A percentile compares a stretch with the other conserved stretches of the same genome.
Evolutionary conservation across 2,888 invertebrate species (phyloP).

Genomic region (Noctua janthe): DNA sequence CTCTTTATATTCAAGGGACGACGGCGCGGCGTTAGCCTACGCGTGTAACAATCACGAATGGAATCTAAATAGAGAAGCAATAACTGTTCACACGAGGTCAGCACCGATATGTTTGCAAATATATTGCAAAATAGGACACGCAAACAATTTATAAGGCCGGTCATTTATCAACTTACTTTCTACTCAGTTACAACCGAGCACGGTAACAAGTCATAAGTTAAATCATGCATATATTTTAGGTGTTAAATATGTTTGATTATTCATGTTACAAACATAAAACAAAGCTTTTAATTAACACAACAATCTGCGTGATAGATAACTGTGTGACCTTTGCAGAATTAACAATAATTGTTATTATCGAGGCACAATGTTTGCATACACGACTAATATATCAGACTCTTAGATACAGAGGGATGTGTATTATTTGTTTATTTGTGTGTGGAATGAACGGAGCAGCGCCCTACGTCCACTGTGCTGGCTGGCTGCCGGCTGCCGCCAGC

Average conservation of each 20-base stretch:
- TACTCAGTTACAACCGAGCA: slow-evolving; percentile 36
- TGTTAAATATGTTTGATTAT: slow-evolving; percentile 43
- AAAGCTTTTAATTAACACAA: slow-evolving; percentile 56
- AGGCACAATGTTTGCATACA: slow-evolving; percentile 53
- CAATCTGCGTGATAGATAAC: slow-evolving; percentile 51
- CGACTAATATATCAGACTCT: slow-evolving; percentile 28
- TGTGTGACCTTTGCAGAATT: slow-evolving; percentile 61
- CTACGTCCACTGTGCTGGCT: slow-evolving; percentile 15
- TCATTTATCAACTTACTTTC: slow-evolving; percentile 63
- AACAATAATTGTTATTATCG: slow-evolving; percentile 60
- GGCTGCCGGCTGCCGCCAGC: slow-evolving; percentile 59
- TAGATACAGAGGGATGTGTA: slow-evolving; percentile 20
- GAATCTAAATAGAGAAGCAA: slow-evolving; percentile 84
- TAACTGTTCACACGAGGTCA: slow-evolving; percentile 88
- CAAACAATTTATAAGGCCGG: slow-evolving; percentile 60
- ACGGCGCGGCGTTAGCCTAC: slow-evolving; percentile 78
- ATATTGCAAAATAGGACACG: slow-evolving; percentile 77
- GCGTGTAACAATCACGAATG: slow-evolving; percentile 80
- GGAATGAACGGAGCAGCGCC: slow-evolving; percentile 37
- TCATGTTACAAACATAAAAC: slow-evolving; percentile 50
- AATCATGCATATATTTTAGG: slow-evolving; percentile 35
- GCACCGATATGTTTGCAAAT: slow-evolving; percentile 83
- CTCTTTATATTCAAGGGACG: slow-evolving; percentile 83
- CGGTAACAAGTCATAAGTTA: slow-evolving; percentile 22
- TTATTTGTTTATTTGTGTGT: slow-evolving; percentile 36